Percentiles rank a stretch among this genome's conserved stretches.
These are phyloP conservation scores for Cyrtorhinus lividipennis DNA, from an alignment of 1,140 invertebrate genomes.

Conservation along the genomic window DNA sequence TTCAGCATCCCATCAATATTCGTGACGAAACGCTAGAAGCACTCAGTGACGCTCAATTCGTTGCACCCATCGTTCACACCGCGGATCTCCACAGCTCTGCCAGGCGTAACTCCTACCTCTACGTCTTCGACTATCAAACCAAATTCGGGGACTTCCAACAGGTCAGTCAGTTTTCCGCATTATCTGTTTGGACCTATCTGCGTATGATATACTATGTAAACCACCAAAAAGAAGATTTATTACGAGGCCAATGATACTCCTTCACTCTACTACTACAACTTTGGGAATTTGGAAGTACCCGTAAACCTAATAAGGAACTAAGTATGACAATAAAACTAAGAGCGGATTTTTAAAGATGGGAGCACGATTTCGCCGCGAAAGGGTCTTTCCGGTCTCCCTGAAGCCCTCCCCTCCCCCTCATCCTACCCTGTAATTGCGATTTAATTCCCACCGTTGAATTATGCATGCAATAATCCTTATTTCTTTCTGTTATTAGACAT, in stretches of 20 bases:
- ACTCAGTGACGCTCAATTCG: conserved; percentile 80
- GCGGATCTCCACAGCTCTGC: conserved; percentile 79
- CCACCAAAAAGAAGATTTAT: no score
- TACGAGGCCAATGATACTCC: no score
- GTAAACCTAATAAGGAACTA: background rate
- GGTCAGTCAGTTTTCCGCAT: conserved; percentile 38
- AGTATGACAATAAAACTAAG: background rate
- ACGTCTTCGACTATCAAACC: conserved; percentile 88
- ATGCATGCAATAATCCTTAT: conserved; percentile 7
- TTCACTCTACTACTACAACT: no score
- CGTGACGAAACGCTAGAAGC: conserved; percentile 87
- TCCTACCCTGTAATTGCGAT: background rate
- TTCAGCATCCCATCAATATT: conserved; percentile 66
- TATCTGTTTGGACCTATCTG: no score
- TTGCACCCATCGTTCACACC: conserved; percentile 81
- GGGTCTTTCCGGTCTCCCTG: background rate
- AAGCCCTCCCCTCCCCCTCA: background rate
- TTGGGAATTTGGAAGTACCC: no score
- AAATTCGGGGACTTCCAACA: conserved; percentile 79
- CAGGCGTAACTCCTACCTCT: conserved; percentile 69
- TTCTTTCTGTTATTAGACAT: conserved; percentile 8
- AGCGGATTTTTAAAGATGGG: background rate
- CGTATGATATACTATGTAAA: no score
- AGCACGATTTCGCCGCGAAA: background rate
- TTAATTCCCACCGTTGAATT: conserved; percentile 3